Conservation (phyloP, 2,113 vertebrate genomes). For the Nerophis lumbriciformis region DNA sequence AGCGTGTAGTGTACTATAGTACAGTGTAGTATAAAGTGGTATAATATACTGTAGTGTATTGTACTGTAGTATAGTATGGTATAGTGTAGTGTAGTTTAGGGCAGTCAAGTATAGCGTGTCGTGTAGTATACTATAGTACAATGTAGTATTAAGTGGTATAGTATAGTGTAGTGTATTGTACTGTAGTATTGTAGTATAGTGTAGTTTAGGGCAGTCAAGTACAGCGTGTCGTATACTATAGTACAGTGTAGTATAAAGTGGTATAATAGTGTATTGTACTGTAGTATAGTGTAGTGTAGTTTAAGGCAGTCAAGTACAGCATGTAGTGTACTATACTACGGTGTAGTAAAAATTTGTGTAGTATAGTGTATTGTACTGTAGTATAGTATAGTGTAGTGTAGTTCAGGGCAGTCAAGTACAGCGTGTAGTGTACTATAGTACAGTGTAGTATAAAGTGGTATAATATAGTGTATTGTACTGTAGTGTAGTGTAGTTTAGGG, state of each 20-base stretch:
- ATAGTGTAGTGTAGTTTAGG: background rate
- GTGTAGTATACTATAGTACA: background rate
- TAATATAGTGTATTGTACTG: too few species aligned
- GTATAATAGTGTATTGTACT: too few species aligned
- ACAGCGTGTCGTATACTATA: background rate
- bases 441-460: background rate
- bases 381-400: background rate
- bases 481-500: background rate
- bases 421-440: background rate
- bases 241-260: background rate
- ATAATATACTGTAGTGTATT: too few species aligned
- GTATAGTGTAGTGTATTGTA: too few species aligned
- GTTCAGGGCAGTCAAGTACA: background rate
- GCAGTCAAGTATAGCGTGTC: background rate
- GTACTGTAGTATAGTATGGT: too few species aligned
- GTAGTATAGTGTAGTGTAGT: background rate
- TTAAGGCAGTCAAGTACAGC: background rate
- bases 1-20: too few species aligned
- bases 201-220: background rate
- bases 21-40: too few species aligned
- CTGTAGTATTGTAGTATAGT: too few species aligned
- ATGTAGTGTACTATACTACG: background rate
- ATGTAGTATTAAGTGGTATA: background rate
- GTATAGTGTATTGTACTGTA: too few species aligned
- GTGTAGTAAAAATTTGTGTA: background rate